These are phyloP conservation scores for Neuroterus valhalla DNA, from an alignment of 1,140 invertebrate genomes.

Conservation along the genomic window DNA sequence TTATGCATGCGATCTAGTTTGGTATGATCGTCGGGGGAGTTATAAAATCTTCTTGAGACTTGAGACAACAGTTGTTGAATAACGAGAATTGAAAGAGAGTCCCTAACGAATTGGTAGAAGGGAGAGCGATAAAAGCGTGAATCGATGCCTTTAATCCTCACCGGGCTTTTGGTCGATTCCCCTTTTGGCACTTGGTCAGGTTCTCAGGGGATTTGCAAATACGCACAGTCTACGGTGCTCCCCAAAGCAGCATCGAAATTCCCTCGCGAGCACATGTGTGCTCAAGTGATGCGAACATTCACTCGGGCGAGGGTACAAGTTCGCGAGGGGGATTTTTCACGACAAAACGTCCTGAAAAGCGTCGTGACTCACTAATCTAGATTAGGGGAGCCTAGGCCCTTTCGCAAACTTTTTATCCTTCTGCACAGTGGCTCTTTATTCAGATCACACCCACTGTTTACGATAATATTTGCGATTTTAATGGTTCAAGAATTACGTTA, in stretches of 20 bases:
- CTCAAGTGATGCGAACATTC: constrained; percentile 23
- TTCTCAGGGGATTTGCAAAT: constrained; percentile 23
- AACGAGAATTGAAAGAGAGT: not conserved
- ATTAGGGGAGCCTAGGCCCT: constrained; percentile 4
- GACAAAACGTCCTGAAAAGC: constrained; percentile 14
- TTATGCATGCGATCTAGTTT: not conserved
- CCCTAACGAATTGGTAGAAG: constrained; percentile 1
- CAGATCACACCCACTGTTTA: not conserved
- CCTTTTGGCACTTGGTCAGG: constrained; percentile 19
- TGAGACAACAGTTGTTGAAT: constrained; percentile 26
- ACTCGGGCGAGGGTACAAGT: not conserved
- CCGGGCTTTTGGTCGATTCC: constrained; percentile 1
- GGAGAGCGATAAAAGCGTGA: constrained; percentile 9
- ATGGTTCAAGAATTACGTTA: not conserved
- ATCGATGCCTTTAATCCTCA: constrained; percentile 21
- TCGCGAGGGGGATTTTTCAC: constrained; percentile 22
- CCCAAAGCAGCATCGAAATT: constrained; percentile 20
- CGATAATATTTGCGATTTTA: constrained; percentile 8
- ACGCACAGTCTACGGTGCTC: constrained; percentile 1
- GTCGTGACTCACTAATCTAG: constrained; percentile 25
- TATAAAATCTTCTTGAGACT: constrained; percentile 15
- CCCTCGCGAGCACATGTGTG: constrained; percentile 23
- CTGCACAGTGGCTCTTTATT: not conserved
- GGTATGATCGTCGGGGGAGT: not conserved
- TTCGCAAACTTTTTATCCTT: constrained; percentile 3